Percentiles rank a stretch among this genome's conserved stretches.
phyloP scores from a whole-genome alignment of 1,140 invertebrate species.

The Drosophila pachea region DNA sequence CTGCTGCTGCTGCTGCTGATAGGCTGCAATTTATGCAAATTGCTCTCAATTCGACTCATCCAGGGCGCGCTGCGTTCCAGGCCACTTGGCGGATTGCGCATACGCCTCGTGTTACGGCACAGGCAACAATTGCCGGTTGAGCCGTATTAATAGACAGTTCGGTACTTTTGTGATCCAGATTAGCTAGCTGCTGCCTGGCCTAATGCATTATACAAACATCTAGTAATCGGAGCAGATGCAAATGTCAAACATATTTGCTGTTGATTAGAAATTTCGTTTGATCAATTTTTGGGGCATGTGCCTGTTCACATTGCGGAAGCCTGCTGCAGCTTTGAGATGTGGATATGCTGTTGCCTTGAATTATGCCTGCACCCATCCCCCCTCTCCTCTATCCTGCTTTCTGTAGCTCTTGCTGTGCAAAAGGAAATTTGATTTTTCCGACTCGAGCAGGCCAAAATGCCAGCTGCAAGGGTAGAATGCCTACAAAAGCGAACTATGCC shows the following conservation, averaged over 20 bases:
- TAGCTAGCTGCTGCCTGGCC: conserved; percentile 20
- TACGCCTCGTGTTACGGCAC: conserved; percentile 28
- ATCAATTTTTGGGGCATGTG: conserved; percentile 22
- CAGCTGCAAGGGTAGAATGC: conserved; percentile 52
- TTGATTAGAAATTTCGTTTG: background rate
- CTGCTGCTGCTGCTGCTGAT: too few species aligned
- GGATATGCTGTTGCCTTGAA: conserved; percentile 9
- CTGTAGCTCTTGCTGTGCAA: conserved; percentile 9
- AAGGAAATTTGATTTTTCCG: conserved; percentile 59
- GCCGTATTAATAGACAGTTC: conserved; percentile 12
- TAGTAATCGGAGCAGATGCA: conserved; percentile 13
- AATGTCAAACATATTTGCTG: background rate
- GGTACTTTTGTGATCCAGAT: conserved; percentile 55
- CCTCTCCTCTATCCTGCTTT: too few species aligned
- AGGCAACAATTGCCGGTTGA: background rate
- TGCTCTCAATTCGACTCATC: conserved; percentile 68
- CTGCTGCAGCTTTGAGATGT: conserved; percentile 22
- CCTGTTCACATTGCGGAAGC: conserved; percentile 21
- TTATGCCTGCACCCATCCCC: conserved; percentile 21
- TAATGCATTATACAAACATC: background rate
- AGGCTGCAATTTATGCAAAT: conserved; percentile 77
- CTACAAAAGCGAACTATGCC: conserved; percentile 48
- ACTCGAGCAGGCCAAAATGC: conserved; percentile 38
- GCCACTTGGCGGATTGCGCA: conserved; percentile 35
- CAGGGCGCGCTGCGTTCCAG: conserved; percentile 42